Base-by-base conservation (phyloP, 2,113 vertebrate species). In the Nannobrachium achirus region DNA sequence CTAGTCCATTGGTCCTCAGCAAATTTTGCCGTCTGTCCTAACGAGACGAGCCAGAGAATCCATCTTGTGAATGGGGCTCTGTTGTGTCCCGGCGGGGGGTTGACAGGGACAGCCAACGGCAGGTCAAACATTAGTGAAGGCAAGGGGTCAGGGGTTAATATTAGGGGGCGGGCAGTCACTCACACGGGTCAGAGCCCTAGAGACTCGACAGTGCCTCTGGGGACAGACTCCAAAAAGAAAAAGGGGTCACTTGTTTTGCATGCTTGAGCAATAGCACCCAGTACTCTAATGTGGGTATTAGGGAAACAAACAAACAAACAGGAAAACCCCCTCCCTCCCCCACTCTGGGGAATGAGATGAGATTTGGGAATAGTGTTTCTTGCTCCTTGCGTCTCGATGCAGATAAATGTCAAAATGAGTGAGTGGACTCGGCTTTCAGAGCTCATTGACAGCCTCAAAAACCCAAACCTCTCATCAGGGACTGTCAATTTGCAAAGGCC, bases 81-180 rank as follows among this genome's bases (percentile, higher is more conserved):
- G 74, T 75, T 65, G 63, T 52, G 18, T 58, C 51, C 71, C 69
- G 39, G 51, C 39, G 62, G 56, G 71, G 69, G 71, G 38, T 62
- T 55, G 59, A 59, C 18, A 14, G 46, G 61, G 33, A 25, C 42
- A 18, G 16, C 44, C 10, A 33, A 4, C n/a, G 7, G 40, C 64
- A 33, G 75, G 75, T 82, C 83, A 75, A 33, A 73, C 73, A 72
- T 76, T 65, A 74, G 84, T 49, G 55, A 72, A 69, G 66, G 73
- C 60, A 57, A n/a, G 56, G 71, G 82, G 75, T 84, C 66, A 58
- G 50, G 16, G 62, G 82, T 86, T 84, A 79, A 82, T 79, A 80
- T 57, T 72, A n/a, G 45, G 49, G 73, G 71, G 56, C 6, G 41
- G 61, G 62, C 41, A 49, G 41, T 81, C 80, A 69, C 69, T 85